phyloP scores from a whole-genome alignment of 2,888 invertebrate species.

The Lymantria dispar region DNA sequence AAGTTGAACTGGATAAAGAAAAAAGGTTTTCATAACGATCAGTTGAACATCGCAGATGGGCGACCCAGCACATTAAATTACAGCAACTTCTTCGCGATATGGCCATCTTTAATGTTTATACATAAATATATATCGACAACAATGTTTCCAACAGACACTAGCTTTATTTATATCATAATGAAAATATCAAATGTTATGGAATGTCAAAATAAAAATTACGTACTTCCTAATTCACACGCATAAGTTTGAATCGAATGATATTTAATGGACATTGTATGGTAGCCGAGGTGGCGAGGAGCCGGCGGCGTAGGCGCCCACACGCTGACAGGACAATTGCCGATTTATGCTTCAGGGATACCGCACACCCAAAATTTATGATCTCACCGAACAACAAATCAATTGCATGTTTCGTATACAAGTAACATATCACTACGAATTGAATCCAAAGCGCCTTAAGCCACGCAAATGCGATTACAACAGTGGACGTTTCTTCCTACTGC shows the following conservation, averaged over 20 bases:
- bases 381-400: constrained; percentile 43
- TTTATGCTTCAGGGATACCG: constrained; percentile 55
- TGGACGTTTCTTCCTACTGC: constrained; percentile 13
- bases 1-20: too few species aligned
- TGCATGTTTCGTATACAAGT: constrained; percentile 26
- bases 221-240: constrained; percentile 22
- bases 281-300: constrained; percentile 36
- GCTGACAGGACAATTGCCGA: constrained; percentile 67
- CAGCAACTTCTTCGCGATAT: too few species aligned
- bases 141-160: too few species aligned
- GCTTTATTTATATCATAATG: too few species aligned
- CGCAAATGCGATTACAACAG: constrained; percentile 6
- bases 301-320: constrained; percentile 45
- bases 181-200: too few species aligned
- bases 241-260: constrained; percentile 27
- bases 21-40: too few species aligned
- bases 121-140: too few species aligned
- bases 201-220: too few species aligned
- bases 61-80: too few species aligned
- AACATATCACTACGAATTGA: constrained; percentile 14
- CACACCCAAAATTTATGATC: constrained; percentile 48
- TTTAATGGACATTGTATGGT: constrained; percentile 29
- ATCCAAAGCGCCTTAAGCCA: constrained; percentile 8
- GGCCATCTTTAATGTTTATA: too few species aligned
- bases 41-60: too few species aligned